These are phyloP conservation scores for Hypsopygia costalis DNA, from an alignment of 2,888 invertebrate species.

Conservation along the genomic window DNA sequence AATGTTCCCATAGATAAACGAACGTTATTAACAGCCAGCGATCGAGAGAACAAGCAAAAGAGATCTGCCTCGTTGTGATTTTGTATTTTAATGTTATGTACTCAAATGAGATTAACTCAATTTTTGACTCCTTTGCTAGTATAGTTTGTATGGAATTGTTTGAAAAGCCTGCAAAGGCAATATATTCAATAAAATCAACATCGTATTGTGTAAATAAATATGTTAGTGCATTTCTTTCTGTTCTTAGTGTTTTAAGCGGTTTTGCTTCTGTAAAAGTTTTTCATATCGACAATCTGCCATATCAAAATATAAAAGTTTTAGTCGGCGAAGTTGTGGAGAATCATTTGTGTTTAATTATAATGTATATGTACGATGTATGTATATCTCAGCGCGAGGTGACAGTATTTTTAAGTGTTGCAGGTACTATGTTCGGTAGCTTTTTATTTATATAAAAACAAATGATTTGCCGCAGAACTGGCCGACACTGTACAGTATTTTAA, in stretches of 20 bases:
- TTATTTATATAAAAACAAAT: conserved; percentile 39
- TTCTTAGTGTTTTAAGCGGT: conserved; percentile 52
- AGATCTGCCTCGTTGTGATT: conserved; percentile 74
- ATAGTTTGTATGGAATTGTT: conserved; percentile 44
- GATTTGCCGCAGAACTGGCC: conserved; percentile 57
- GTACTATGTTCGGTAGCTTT: conserved; percentile 24
- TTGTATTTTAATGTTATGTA: conserved; percentile 57
- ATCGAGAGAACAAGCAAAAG: conserved; percentile 38
- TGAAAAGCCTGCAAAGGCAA: conserved; percentile 40
- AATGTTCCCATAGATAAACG: conserved; percentile 21
- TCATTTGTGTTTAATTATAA: conserved; percentile 45
- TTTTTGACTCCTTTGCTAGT: conserved; percentile 50
- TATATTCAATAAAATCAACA: conserved; percentile 40
- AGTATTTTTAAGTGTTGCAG: conserved; percentile 59
- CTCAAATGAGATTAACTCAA: conserved; percentile 73
- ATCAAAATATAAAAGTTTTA: conserved; percentile 76
- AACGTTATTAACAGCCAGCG: not conserved
- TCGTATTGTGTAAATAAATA: conserved; percentile 60
- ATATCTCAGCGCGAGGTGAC: conserved; percentile 5
- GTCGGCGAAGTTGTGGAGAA: conserved; percentile 58
- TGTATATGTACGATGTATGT: conserved; percentile 8
- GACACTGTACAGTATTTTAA: conserved; percentile 89
- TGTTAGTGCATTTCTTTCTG: conserved; percentile 68
- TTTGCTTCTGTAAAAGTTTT: conserved; percentile 65
- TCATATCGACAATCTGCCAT: conserved; percentile 86